These are phyloP conservation scores for Mantis religiosa DNA, from an alignment of 2,888 invertebrate genomes.

Conservation along the genomic window DNA sequence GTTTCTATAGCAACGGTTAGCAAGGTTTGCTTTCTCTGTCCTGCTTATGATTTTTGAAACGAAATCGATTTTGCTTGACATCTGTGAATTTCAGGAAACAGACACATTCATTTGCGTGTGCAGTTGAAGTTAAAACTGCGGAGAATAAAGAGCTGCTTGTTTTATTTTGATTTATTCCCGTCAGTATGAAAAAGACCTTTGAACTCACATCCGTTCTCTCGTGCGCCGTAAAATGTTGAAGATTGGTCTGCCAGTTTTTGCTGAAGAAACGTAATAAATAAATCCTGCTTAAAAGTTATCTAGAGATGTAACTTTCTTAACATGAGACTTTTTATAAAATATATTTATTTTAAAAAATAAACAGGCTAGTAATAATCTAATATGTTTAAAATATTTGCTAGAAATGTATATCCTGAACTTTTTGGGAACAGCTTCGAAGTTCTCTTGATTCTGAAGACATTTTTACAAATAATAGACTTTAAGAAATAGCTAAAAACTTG, in stretches of 20 bases:
- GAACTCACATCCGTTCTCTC: not conserved
- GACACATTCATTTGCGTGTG: not conserved
- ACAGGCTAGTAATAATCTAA: no score
- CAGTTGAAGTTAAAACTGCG: not conserved
- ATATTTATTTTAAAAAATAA: no score
- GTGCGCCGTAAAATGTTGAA: not conserved
- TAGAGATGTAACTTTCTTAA: no score
- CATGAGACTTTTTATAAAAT: no score
- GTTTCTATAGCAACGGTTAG: no score
- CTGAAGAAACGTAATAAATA: not conserved
- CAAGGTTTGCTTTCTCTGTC: no score
- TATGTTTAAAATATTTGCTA: no score
- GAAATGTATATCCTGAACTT: no score
- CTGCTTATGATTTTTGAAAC: not conserved
- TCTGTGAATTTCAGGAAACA: not conserved
- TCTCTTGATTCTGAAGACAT: no score
- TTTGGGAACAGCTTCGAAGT: no score
- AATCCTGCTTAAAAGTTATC: not conserved
- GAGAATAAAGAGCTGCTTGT: not conserved
- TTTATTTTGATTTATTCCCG: not conserved
- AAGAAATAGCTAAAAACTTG: no score
- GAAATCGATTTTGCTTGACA: not conserved
- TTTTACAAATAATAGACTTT: no score
- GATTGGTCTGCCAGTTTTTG: not conserved
- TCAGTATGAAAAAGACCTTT: not conserved